Conservation (phyloP, 1,140 invertebrate species). For the Sipha flava region DNA sequence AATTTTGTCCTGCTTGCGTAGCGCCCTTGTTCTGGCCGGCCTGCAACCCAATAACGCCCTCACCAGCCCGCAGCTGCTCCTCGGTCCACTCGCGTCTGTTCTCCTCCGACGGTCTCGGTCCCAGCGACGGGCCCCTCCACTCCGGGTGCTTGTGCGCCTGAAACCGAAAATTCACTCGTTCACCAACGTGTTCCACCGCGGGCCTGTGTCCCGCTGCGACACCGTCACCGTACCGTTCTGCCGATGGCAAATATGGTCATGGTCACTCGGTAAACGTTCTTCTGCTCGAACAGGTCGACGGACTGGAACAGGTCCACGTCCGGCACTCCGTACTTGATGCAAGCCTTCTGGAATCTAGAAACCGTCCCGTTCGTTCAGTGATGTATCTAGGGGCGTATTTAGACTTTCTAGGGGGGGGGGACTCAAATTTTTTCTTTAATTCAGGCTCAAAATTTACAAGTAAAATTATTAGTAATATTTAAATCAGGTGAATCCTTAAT, state of each 20-base stretch:
- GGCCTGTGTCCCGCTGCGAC: no score
- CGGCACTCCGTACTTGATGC: slow-evolving; percentile 78
- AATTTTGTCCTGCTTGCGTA: slow-evolving; percentile 82
- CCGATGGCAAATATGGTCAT: slow-evolving; percentile 88
- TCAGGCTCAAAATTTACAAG: no score
- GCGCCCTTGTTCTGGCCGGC: slow-evolving; percentile 94
- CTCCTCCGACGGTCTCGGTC: slow-evolving; percentile 83
- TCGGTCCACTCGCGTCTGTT: slow-evolving; percentile 86
- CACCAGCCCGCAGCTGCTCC: slow-evolving; percentile 80
- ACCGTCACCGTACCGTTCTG: slow-evolving; percentile 78
- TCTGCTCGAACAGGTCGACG: slow-evolving; percentile 88
- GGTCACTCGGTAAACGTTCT: slow-evolving; percentile 87
- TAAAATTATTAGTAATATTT: no score
- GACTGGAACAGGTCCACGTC: slow-evolving; percentile 94
- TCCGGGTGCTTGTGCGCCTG: slow-evolving; percentile 83
- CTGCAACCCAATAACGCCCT: slow-evolving; percentile 85
- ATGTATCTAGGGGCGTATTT: no score
- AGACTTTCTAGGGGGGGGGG: no score
- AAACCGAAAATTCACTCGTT: slow-evolving; percentile 45
- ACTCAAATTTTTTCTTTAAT: no score
- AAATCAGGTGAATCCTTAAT: no score
- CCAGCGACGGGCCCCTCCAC: slow-evolving; percentile 79
- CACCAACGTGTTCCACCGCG: no score
- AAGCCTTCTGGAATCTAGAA: slow-evolving; percentile 77
- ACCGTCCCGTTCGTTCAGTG: no score